Base-by-base conservation (phyloP, 2,888 invertebrate species). In the Drosophila sordidapex region DNA sequence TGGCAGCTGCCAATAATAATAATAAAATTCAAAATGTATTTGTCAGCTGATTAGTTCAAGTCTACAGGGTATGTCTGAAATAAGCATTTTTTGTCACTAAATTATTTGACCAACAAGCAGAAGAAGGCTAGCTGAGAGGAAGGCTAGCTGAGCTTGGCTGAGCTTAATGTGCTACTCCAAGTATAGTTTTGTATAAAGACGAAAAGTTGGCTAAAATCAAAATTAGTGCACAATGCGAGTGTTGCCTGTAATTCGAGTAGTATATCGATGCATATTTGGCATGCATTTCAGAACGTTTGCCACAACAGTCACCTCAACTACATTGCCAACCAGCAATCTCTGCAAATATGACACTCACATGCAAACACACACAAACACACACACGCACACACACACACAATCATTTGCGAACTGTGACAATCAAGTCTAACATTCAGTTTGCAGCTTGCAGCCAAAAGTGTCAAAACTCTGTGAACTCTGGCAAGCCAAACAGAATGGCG, bases 1-100 rank as follows among this genome's bases (percentile, higher is more conserved):
- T 21, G 25, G 25, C 25, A 25, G 93, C 93, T 84, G 29, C 29
- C 29, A 29, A 46, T 21, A 13, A 21, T 7, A 13, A 6, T 7
- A 46, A 1, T 15, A 46, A 15, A 7, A 46, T 7, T 21, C 11
- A 2, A 21, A 11, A n/a, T n/a, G 5, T 5, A 5, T n/a, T 1
- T 40, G 11, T 11, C 11, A 21, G n/a, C 21, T 10, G 40, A 40
- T 40, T 40, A 2, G 2, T 21, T 43, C 11, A 10, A 1, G 40
- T n/a, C n/a, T 40, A n/a, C 40, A 40, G n/a, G n/a, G 40, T 10
- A 40, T 38, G 8, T 35, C 35, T 35, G 4, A 40, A n/a, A 40
- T n/a, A n/a, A 4, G 1, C 40, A 10, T n/a, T 40, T 36, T 15
- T 40, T n/a, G n/a, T 1, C 40, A 8, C 10, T 10, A 11, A 43